Conservation (phyloP, 2,888 invertebrate species). For the Epirrita christyi region DNA sequence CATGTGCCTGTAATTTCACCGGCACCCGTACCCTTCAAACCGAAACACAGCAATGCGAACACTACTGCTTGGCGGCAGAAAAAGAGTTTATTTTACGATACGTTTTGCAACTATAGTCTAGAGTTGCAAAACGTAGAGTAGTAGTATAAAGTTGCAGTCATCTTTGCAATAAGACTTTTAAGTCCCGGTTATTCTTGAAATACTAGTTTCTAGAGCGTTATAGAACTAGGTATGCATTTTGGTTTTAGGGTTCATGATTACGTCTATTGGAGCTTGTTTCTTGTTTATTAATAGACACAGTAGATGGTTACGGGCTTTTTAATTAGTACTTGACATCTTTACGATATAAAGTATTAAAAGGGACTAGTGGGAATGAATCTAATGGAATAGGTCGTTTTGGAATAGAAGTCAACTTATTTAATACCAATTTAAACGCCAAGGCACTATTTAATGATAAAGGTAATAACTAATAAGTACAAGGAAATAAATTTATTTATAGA, state of each 20-base stretch:
- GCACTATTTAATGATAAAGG: background rate
- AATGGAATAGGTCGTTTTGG: background rate
- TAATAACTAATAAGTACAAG: background rate
- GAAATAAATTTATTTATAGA: too few relatives aligned
- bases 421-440: background rate
- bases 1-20: too few relatives aligned
- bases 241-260: slow-evolving; percentile 17
- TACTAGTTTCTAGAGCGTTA: background rate
- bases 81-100: too few relatives aligned
- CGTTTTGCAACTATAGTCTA: too few relatives aligned
- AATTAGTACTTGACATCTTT: slow-evolving; percentile 33
- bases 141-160: too few relatives aligned
- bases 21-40: too few relatives aligned
- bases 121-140: too few relatives aligned
- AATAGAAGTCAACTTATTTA: slow-evolving; percentile 8
- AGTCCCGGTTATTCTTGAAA: too few relatives aligned
- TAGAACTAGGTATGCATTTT: background rate
- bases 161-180: too few relatives aligned
- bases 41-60: too few relatives aligned
- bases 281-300: slow-evolving; percentile 29
- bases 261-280: slow-evolving; percentile 10
- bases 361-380: too few relatives aligned
- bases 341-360: slow-evolving; percentile 16
- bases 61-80: too few relatives aligned
- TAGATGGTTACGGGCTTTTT: slow-evolving; percentile 31